These are phyloP conservation scores for Hirtodrosophila alboralis DNA, from an alignment of 2,888 invertebrate genomes.

Conservation along the genomic window DNA sequence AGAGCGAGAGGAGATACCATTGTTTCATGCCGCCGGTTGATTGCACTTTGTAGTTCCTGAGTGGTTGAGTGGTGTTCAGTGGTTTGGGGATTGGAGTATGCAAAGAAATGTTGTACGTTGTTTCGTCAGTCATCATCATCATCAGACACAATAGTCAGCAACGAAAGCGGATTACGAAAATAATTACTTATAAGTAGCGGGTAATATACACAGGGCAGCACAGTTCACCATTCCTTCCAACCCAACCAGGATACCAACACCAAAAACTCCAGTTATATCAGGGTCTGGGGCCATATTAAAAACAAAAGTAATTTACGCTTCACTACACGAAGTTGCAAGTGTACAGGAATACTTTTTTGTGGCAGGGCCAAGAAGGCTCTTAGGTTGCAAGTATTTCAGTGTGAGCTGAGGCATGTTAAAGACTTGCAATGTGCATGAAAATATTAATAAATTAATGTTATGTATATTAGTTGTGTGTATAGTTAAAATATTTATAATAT, in stretches of 20 bases:
- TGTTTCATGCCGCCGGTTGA: constrained; percentile 89
- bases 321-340: background rate
- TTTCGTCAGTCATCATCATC: constrained; percentile 23
- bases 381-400: background rate
- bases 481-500: no score
- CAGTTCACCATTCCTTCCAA: constrained; percentile 2
- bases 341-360: constrained; percentile 2
- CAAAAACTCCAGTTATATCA: constrained; percentile 16
- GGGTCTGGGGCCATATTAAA: constrained; percentile 36
- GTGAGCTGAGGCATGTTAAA: no score
- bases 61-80: constrained; percentile 27
- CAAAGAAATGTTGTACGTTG: constrained; percentile 31
- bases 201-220: constrained; percentile 57
- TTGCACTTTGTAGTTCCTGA: constrained; percentile 91
- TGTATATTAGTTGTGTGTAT: no score
- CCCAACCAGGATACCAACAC: constrained; percentile 3
- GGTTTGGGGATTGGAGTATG: constrained; percentile 12
- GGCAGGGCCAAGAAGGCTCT: background rate
- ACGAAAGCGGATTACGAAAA: constrained; percentile 81
- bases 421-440: background rate
- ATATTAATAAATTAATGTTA: no score
- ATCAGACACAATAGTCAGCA: constrained; percentile 54
- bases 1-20: constrained; percentile 93
- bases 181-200: constrained; percentile 82
- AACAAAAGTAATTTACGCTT: constrained; percentile 44